Percentiles rank a stretch among this genome's conserved stretches.
These are phyloP conservation scores for Cepphus grylle DNA, from an alignment of 2,113 vertebrate genomes.

Conservation along the genomic window DNA sequence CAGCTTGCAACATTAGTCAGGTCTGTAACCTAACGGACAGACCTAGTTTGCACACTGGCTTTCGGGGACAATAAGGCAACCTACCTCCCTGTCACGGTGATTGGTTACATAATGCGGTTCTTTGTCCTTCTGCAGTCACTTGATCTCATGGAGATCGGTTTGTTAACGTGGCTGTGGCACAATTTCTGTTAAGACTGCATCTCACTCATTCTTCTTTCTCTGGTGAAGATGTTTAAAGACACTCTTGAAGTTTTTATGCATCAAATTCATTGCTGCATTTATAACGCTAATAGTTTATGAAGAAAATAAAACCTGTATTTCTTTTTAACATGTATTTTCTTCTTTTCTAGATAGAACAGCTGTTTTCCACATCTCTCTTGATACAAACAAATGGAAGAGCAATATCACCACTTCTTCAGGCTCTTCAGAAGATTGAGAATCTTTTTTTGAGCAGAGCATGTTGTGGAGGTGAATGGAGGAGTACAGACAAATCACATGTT, in stretches of 20 bases:
- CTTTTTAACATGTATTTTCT: background rate
- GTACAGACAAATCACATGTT: background rate
- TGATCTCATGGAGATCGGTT: background rate
- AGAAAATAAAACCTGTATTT: background rate
- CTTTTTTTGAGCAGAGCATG: background rate
- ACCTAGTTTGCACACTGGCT: background rate
- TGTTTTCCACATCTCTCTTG: background rate
- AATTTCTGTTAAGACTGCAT: background rate
- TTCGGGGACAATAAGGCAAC: background rate
- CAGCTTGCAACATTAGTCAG: background rate
- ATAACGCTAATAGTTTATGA: background rate
- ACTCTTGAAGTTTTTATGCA: background rate
- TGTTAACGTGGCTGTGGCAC: background rate
- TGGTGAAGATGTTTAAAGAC: background rate
- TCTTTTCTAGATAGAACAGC: background rate
- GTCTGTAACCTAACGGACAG: background rate
- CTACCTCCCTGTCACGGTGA: fast-evolving
- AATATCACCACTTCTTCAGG: background rate
- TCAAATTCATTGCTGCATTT: background rate
- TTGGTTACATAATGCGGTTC: background rate
- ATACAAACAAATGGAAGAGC: background rate
- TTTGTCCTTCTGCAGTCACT: background rate
- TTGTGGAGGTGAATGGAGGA: background rate
- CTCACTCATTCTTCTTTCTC: background rate
- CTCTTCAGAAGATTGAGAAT: background rate